Percentiles rank a stretch among this genome's conserved stretches.
Conservation (phyloP, 2,797 vertebrate species). For the Atherinosoma microstoma region DNA sequence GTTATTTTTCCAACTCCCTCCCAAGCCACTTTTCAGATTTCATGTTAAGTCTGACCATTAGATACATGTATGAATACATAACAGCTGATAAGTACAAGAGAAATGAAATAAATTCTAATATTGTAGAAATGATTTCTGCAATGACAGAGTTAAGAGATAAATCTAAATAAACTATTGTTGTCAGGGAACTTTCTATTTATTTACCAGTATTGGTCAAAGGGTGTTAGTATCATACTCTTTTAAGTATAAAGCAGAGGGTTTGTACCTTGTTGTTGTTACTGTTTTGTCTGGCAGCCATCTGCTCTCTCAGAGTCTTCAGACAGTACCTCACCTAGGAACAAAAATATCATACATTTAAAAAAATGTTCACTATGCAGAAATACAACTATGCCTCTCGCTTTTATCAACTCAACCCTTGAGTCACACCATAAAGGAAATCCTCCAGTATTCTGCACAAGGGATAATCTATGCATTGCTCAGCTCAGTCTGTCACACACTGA, state of each 20-base stretch:
- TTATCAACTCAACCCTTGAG: neutral
- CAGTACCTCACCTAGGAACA: conserved; percentile 83
- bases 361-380: neutral
- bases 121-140: no score
- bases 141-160: neutral
- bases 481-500: conserved; percentile 57
- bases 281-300: conserved; percentile 85
- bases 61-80: no score
- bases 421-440: neutral
- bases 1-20: no score
- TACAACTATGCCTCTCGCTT: neutral
- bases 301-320: conserved; percentile 84
- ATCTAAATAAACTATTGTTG: neutral
- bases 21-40: no score
- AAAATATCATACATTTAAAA: conserved; percentile 9
- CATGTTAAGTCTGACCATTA: no score
- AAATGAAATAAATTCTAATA: neutral
- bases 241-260: neutral
- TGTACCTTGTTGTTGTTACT: conserved; percentile 72
- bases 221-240: neutral
- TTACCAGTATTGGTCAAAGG: neutral
- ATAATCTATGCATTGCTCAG: conserved; percentile 19
- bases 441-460: neutral
- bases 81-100: neutral
- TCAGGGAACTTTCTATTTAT: neutral